Evolutionary conservation across 1,140 invertebrate species (phyloP), one percentile per base, ranked within the genome.

Genomic region (Acromyrmex charruanus): DNA sequence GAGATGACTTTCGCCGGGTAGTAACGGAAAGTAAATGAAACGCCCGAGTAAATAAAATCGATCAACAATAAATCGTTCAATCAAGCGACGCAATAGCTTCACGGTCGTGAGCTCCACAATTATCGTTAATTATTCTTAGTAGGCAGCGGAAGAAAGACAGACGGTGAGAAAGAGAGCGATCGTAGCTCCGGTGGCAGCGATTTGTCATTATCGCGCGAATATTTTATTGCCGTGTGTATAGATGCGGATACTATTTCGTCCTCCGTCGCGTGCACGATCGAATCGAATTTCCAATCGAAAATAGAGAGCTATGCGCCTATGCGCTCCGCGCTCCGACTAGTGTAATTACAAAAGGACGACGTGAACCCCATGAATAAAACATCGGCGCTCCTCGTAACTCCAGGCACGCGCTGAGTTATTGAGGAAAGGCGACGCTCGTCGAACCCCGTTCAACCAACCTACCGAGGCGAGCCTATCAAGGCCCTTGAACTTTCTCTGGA

Each of bases 381-480:
- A 92, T 92, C 28, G 75, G 6, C 55, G 18, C 81, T 68, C 39
- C 59, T 87, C 85, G 90, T 79, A 77, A 90, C 90, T 80, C 84
- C 68, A 61, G 77, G 84, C 91, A 91, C 88, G 89, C 85, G 85
- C 66, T 92, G 90, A 92, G 92, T 92, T 89, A 91, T 92, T 84
- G 82, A 88, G 80, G 82, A 87, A 86, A 90, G 88, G 75, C 68
- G 89, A 66, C 66, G 84, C 71, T 89, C 68, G 31, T 25, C 25
- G 25, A 35, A 6, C 49, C 59, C 53, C 39, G 39, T 14, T 44
- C 61, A 61, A 89, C 28, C 31, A 21, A 35, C 65, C 28, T 66
- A 59, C 21, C 44, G 55, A 74, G 72, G 81, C 71, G 81, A 80
- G 61, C 58, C 58, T 88, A 28, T 7, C 12, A 31, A 88, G 82